Conservation (phyloP, 2,113 vertebrate species). For the Cranoglanis bouderius region DNA sequence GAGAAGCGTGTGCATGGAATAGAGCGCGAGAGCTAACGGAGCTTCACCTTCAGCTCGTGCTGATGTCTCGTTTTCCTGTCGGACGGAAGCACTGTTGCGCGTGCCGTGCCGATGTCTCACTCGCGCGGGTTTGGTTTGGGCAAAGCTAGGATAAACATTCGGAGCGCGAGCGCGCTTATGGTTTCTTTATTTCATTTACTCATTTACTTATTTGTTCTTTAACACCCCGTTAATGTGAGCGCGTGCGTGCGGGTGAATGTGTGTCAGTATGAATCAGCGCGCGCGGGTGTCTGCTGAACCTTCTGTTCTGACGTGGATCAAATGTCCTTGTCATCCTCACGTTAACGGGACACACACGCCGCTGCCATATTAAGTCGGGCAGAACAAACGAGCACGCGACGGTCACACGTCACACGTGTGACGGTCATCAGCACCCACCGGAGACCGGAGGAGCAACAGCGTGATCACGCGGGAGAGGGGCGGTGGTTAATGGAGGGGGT, state of each 20-base stretch:
- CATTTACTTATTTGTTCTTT: neutral
- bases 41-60: constrained; percentile 16
- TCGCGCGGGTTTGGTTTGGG: neutral
- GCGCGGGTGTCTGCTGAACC: constrained; percentile 53
- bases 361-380: constrained; percentile 60
- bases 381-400: constrained; percentile 62
- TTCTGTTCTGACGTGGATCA: constrained; percentile 56
- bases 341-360: constrained; percentile 64
- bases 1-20: neutral
- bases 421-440: neutral
- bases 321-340: constrained; percentile 66
- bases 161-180: neutral
- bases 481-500: neutral
- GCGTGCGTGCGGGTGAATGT: constrained; percentile 57
- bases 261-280: constrained; percentile 62
- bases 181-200: neutral
- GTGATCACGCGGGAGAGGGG: neutral
- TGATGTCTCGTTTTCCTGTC: neutral
- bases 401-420: too few relatives aligned
- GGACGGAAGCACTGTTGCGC: constrained; percentile 39
- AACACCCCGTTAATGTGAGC: neutral
- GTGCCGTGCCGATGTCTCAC: constrained; percentile 1
- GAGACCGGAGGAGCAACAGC: constrained; percentile 5
- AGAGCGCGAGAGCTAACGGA: too few relatives aligned
- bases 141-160: too few relatives aligned